Evolutionary conservation across 2,888 invertebrate genomes (phyloP).

Genomic region (Zaprionus bogoriensis): DNA sequence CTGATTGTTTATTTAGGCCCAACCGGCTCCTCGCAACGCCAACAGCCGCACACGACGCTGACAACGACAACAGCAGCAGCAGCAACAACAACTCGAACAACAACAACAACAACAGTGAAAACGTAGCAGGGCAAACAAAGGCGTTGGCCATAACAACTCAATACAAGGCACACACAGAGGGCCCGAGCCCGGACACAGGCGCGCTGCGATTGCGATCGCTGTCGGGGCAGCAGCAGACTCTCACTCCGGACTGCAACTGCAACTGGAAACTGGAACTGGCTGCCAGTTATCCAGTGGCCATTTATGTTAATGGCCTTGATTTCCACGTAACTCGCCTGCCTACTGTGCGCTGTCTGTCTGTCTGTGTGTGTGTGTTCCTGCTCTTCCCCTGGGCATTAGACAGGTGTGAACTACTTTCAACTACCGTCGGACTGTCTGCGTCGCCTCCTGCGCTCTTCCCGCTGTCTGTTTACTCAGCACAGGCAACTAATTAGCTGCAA

Average conservation of each 20-base stretch:
- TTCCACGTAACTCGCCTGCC: slow-evolving; percentile 48
- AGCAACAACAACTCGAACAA: slow-evolving; percentile 11
- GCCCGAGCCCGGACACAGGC: slow-evolving; percentile 23
- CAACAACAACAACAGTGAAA: slow-evolving; percentile 22
- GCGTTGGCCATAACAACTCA: slow-evolving; percentile 77
- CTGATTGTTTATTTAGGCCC: slow-evolving; percentile 69
- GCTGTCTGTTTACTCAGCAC: slow-evolving; percentile 28
- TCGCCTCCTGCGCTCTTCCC: not conserved
- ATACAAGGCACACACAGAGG: slow-evolving; percentile 43
- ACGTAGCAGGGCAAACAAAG: slow-evolving; percentile 69
- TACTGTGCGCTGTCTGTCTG: not conserved
- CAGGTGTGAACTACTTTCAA: slow-evolving; percentile 74
- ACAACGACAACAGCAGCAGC: slow-evolving; percentile 33
- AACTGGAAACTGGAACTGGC: not conserved
- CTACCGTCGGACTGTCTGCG: slow-evolving; percentile 30
- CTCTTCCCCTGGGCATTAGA: slow-evolving; percentile 22
- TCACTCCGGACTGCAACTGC: not conserved
- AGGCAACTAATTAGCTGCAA: slow-evolving; percentile 62
- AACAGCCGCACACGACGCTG: slow-evolving; percentile 69
- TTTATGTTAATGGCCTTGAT: slow-evolving; percentile 75
- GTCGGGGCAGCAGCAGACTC: slow-evolving; percentile 39
- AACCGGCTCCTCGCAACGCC: slow-evolving; percentile 61
- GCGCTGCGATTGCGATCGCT: slow-evolving; percentile 51
- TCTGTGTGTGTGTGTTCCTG: not conserved
- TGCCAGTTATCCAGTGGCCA: slow-evolving; percentile 42